These are phyloP conservation scores for Bombus pyrosoma DNA, from an alignment of 1,140 invertebrate species.

Conservation along the genomic window DNA sequence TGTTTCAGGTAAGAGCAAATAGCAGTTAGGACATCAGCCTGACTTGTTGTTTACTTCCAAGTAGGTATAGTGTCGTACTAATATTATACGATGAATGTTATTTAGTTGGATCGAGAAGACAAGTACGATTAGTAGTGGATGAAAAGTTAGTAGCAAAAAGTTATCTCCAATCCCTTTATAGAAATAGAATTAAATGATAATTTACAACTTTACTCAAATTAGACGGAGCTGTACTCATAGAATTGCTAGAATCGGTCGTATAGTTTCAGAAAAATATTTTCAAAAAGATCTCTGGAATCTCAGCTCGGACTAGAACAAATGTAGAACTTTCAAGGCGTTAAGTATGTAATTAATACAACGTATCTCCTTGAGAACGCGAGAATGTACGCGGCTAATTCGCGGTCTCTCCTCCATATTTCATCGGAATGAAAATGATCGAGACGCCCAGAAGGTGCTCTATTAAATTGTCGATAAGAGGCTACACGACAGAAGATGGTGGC, in stretches of 20 bases:
- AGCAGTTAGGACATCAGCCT: too few species aligned
- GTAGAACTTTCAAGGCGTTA: not conserved
- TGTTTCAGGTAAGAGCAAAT: slow-evolving; percentile 3
- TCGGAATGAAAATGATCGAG: slow-evolving; percentile 23
- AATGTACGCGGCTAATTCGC: not conserved
- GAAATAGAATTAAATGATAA: too few species aligned
- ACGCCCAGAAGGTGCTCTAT: not conserved
- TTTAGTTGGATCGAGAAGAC: not conserved
- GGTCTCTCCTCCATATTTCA: slow-evolving; percentile 2
- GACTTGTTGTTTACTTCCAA: not conserved
- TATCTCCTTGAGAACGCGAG: not conserved
- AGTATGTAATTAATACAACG: not conserved
- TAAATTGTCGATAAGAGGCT: slow-evolving; percentile 51
- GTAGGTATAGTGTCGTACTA: not conserved
- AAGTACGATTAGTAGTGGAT: not conserved
- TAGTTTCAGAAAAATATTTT: too few species aligned
- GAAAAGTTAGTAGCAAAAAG: not conserved
- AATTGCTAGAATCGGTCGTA: too few species aligned
- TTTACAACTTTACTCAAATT: too few species aligned
- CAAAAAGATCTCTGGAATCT: too few species aligned
- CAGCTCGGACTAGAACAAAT: too few species aligned
- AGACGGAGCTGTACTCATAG: too few species aligned
- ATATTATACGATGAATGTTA: not conserved
- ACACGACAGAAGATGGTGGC: not conserved
- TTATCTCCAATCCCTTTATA: too few species aligned